Evolutionary conservation across 2,888 invertebrate species (phyloP).

Genomic region (Taphrorychus bicolor): DNA sequence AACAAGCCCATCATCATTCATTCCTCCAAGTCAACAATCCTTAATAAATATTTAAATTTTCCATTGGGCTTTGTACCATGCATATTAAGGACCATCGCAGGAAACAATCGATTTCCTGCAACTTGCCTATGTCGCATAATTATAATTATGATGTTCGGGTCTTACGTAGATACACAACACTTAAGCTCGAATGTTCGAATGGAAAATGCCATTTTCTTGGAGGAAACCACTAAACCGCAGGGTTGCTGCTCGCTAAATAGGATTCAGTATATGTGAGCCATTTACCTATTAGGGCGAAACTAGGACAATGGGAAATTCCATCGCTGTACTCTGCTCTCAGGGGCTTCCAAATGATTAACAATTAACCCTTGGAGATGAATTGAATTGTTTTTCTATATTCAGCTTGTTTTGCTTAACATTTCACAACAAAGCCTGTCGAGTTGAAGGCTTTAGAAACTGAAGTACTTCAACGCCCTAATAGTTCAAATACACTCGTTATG

Average conservation of each 20-base stretch:
- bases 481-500: neutral
- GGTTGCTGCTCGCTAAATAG: no score
- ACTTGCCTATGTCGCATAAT: slow-evolving; percentile 22
- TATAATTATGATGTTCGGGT: neutral
- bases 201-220: no score
- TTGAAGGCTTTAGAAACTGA: neutral
- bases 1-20: neutral
- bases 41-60: slow-evolving; percentile 25
- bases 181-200: neutral
- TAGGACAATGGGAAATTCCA: no score
- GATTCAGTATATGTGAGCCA: no score
- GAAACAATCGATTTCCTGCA: slow-evolving; percentile 35
- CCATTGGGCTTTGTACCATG: slow-evolving; percentile 6
- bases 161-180: no score
- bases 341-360: no score
- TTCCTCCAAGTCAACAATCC: slow-evolving; percentile 1
- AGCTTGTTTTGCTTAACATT: no score
- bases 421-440: neutral
- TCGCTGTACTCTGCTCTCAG: no score
- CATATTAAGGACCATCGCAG: slow-evolving; percentile 29
- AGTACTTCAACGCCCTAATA: neutral
- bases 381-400: neutral
- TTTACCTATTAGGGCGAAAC: no score
- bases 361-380: neutral
- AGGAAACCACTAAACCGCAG: no score